phyloP scores from a whole-genome alignment of 2,113 vertebrate species.

The Proterorhinus semilunaris region DNA sequence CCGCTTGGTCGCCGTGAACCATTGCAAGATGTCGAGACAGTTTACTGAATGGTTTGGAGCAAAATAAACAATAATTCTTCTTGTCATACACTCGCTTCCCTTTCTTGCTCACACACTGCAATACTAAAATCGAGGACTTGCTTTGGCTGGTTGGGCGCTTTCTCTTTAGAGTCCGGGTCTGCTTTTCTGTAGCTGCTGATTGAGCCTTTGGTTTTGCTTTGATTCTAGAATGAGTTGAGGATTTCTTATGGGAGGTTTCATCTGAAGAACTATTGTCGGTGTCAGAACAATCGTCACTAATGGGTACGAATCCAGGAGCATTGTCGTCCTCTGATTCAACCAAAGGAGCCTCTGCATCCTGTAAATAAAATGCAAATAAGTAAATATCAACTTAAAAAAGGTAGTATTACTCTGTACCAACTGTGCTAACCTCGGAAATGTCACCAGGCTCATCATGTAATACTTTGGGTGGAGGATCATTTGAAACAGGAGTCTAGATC shows the following conservation, averaged over 20 bases:
- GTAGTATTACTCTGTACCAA: background rate
- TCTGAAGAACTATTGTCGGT: conserved; percentile 14
- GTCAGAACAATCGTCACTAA: conserved; percentile 29
- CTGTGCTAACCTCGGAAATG: conserved; percentile 2
- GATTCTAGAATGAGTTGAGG: accelerated
- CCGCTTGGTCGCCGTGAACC: conserved; percentile 42
- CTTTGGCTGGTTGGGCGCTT: background rate
- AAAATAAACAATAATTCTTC: conserved; percentile 62
- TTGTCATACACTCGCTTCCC: background rate
- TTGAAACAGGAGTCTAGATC: background rate
- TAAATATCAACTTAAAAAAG: background rate
- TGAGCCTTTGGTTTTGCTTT: background rate
- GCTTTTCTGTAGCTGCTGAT: accelerated
- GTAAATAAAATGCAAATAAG: background rate
- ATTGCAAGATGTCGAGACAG: conserved; percentile 48
- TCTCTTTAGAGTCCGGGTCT: background rate
- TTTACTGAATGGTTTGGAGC: conserved; percentile 26
- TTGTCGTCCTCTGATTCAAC: background rate
- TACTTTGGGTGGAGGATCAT: background rate
- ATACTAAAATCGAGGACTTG: background rate
- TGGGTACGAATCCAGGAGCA: conserved; percentile 22
- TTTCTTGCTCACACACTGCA: background rate
- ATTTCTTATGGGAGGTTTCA: background rate
- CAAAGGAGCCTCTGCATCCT: conserved; percentile 27
- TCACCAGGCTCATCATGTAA: background rate